phyloP scores from a whole-genome alignment of 2,797 vertebrate genomes.

The Danio choprae region DNA sequence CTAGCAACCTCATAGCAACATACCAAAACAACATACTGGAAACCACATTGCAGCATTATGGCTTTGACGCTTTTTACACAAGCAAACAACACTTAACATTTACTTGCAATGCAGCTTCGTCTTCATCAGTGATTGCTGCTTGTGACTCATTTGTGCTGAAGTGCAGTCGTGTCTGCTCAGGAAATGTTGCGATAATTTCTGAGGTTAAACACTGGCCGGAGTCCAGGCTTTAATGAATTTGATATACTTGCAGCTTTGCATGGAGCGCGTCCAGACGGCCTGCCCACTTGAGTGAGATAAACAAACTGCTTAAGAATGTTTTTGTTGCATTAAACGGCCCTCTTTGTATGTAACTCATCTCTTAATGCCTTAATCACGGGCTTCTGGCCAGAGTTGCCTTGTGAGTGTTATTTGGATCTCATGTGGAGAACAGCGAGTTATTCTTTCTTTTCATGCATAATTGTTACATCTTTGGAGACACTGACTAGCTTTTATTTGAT shows the following conservation, averaged over 20 bases:
- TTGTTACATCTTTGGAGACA: conserved; percentile 26
- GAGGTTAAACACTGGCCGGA: conserved; percentile 14
- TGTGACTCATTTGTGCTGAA: background rate
- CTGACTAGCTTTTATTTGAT: conserved; percentile 27
- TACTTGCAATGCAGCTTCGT: background rate
- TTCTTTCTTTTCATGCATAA: conserved; percentile 41
- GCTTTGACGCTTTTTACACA: background rate
- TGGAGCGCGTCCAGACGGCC: conserved; percentile 9
- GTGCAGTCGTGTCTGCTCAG: conserved; percentile 21
- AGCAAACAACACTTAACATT: background rate
- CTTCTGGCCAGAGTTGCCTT: conserved; percentile 65
- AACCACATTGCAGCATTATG: background rate
- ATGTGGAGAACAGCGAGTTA: conserved; percentile 57
- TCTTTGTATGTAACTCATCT: conserved; percentile 52
- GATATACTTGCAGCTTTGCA: conserved; percentile 11
- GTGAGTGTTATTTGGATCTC: conserved; percentile 62
- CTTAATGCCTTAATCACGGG: conserved; percentile 50
- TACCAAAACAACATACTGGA: background rate
- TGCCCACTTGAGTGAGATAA: conserved; percentile 34
- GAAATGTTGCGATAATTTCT: conserved; percentile 25
- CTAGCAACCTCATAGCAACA: background rate
- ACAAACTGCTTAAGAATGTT: conserved; percentile 46
- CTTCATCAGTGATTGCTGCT: background rate
- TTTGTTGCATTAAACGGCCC: conserved; percentile 58
- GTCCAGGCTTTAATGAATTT: conserved; percentile 21